Conservation (phyloP, 2,888 invertebrate genomes). For the Chydorus sphaericus region DNA sequence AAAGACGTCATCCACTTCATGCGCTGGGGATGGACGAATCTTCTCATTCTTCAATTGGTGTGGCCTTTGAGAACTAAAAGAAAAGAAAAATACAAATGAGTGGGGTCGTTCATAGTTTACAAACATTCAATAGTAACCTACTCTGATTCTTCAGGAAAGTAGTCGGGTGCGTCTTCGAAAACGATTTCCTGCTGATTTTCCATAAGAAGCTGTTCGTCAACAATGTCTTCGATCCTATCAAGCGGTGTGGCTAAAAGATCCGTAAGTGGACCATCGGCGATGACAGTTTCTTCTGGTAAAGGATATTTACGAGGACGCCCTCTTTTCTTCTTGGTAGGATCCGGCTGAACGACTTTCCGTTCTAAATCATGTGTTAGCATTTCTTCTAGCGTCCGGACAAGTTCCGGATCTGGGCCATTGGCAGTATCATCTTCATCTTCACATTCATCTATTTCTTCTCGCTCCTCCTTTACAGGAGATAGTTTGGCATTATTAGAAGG, state of each 20-base stretch:
- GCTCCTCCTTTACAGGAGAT: too few relatives aligned
- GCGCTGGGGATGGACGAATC: not conserved
- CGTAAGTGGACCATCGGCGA: not conserved
- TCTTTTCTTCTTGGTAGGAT: not conserved
- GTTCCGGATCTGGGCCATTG: not conserved
- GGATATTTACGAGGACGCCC: constrained; percentile 9
- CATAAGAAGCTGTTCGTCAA: not conserved
- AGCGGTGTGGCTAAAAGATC: not conserved
- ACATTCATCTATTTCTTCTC: not conserved
- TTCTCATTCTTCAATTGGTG: too few relatives aligned
- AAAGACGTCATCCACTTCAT: not conserved
- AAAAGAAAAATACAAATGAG: too few relatives aligned
- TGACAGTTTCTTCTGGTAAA: not conserved
- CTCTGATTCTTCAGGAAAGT: too few relatives aligned
- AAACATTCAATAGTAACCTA: not conserved
- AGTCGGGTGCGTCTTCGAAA: too few relatives aligned
- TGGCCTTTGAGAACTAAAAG: too few relatives aligned
- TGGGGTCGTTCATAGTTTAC: too few relatives aligned
- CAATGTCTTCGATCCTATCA: not conserved
- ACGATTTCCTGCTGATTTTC: too few relatives aligned
- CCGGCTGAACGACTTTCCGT: not conserved
- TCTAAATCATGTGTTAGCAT: not conserved
- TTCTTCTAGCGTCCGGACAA: constrained; percentile 6
- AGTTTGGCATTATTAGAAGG: too few relatives aligned
- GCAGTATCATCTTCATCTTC: not conserved